phyloP scores from a whole-genome alignment of 2,797 vertebrate species.

The Gadopsis bispinosus region DNA sequence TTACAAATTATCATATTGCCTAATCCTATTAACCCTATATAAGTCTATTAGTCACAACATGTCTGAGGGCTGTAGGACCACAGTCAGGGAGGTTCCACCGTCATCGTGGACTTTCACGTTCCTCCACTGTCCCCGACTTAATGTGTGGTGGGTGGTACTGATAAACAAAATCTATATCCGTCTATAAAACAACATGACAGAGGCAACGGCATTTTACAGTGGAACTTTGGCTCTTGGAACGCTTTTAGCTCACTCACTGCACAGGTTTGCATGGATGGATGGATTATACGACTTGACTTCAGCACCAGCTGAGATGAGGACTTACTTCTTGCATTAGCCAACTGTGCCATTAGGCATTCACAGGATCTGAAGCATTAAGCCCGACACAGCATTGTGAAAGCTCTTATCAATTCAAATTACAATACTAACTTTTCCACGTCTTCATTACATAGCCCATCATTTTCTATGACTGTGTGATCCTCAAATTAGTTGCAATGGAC shows the following conservation, averaged over 20 bases:
- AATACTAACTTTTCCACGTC: not conserved
- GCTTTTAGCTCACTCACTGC: not conserved
- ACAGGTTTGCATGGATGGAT: not conserved
- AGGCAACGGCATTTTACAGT: not conserved
- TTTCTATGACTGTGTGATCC: not conserved
- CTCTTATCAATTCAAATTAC: slow-evolving; percentile 14
- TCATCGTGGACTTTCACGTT: not conserved
- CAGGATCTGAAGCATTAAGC: not conserved
- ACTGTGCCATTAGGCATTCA: not conserved
- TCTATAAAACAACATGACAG: slow-evolving; percentile 25
- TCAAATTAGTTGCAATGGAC: not conserved
- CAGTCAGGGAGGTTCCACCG: not conserved
- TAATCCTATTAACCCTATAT: not conserved
- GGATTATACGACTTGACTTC: not conserved
- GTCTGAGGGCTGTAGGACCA: not conserved
- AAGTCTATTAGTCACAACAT: not conserved
- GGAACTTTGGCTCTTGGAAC: not conserved
- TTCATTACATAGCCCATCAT: not conserved
- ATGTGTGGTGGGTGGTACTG: slow-evolving; percentile 15
- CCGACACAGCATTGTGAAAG: slow-evolving; percentile 10
- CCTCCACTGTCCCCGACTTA: not conserved
- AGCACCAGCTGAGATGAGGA: not conserved
- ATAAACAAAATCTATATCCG: slow-evolving; percentile 16
- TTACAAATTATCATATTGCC: not conserved
- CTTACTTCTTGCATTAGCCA: not conserved